A percentile compares a stretch with the other conserved stretches of the same genome.
phyloP scores from a whole-genome alignment of 2,797 vertebrate species.

The Cygnus olor region DNA sequence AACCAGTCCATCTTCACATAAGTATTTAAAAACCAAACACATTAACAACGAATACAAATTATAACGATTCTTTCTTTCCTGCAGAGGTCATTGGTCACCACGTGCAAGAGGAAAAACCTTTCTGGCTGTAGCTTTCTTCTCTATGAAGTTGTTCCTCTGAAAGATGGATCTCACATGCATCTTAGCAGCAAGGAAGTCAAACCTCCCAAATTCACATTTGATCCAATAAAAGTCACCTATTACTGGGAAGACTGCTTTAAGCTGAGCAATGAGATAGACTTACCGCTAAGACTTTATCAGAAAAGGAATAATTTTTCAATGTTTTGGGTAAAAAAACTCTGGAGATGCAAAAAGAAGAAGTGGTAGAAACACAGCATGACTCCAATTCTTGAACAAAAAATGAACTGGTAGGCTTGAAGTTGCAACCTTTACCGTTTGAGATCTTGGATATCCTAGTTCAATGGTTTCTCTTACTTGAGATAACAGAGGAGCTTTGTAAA shows the following conservation, averaged over 20 bases:
- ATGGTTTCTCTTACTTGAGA: conserved; percentile 31
- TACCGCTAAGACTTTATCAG: neutral
- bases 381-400: conserved; percentile 19
- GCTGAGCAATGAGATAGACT: neutral
- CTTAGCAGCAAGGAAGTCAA: neutral
- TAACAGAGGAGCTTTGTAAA: conserved; percentile 21
- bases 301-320: neutral
- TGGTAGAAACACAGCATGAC: neutral
- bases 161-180: neutral
- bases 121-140: neutral
- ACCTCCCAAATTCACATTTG: neutral
- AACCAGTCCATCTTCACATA: neutral
- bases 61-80: neutral
- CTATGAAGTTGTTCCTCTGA: neutral
- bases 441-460: conserved; percentile 15
- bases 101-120: neutral
- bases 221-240: neutral
- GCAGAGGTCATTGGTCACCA: neutral
- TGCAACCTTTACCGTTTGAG: conserved; percentile 18
- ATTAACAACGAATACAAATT: neutral
- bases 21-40: neutral
- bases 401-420: conserved; percentile 11
- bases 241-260: neutral
- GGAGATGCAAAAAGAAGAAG: neutral
- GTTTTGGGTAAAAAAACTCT: neutral